Base-by-base conservation (phyloP, 2,888 invertebrate species). In the Maniola hyperantus region DNA sequence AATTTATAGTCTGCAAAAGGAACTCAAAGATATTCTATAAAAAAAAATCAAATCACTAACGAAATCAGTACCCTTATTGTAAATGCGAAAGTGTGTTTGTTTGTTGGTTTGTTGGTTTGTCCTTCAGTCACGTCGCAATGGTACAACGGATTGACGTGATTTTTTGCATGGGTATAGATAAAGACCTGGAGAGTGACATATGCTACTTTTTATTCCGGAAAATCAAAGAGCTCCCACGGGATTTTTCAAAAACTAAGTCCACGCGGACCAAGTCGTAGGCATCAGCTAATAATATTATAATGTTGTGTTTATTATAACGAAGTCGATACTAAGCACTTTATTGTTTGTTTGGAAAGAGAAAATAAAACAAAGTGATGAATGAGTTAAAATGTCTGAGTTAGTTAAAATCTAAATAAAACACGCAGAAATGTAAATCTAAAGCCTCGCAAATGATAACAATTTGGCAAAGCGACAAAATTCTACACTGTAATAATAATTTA, bases 381-480 rank as follows among this genome's bases (percentile, higher is more conserved):
- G 36, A 36, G 6, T 36, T 8, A 44, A 44, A 44, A 36, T 36
- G 8, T 36, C 36, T 44, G 13, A 44, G 44, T 5, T 8, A 48
- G 15, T 48, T 18, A 8, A 48, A 18, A 48, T 48, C 18, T 10
- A 6, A 18, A 48, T 8, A 48, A 6, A 18, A 18, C 15, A n/a
- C n/a, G 7, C 33, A 6, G 20, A 53, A n/a, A 33, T 18, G 2
- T 53, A 13, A 26, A 33, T n/a, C 33, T 5, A 53, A 34, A 33
- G 5, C 1, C 11, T 8, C 2, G 18, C 8, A 8, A 18, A 48
- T 18, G 15, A 55, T 36, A n/a, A 10, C 11, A 18, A 18, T 39
- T 53, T 53, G 18, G 51, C 26, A 39, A 55, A 36, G 5, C 54
- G 33, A n/a, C 36, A 39, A 55, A 55, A 39, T 20, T 20, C 26